A percentile compares a stretch with the other conserved stretches of the same genome.
Evolutionary conservation across 2,113 vertebrate genomes (phyloP).

Genomic region (Bothrops jararaca): DNA sequence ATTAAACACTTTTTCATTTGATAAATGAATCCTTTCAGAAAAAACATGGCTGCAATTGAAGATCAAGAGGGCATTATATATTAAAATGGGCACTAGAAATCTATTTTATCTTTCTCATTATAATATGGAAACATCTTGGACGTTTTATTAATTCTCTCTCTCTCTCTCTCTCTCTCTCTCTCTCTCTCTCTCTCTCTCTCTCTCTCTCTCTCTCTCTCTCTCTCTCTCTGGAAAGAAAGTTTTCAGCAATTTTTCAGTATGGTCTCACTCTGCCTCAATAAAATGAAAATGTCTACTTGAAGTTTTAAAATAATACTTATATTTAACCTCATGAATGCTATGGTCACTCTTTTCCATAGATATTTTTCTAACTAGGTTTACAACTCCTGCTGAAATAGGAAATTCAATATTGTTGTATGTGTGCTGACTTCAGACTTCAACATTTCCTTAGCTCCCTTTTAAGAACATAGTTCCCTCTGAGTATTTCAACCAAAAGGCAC

Average conservation of each 20-base stretch:
- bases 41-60: constrained; percentile 56
- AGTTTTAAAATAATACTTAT: not conserved
- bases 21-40: constrained; percentile 67
- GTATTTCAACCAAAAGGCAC: not conserved
- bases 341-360: constrained; percentile 33
- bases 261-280: constrained; percentile 56
- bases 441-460: not conserved
- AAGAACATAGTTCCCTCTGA: not conserved
- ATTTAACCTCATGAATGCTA: constrained; percentile 38
- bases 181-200: no score
- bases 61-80: constrained; percentile 68
- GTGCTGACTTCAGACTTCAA: not conserved
- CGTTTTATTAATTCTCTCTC: not conserved
- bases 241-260: constrained; percentile 58
- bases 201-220: no score
- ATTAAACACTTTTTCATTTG: constrained; percentile 68
- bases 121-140: not conserved
- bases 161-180: not conserved
- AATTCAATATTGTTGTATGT: not conserved
- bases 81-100: not conserved
- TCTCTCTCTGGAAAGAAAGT: not conserved
- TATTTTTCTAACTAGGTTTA: not conserved
- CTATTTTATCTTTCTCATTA: constrained; percentile 3
- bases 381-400: not conserved
- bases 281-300: not conserved